Base-by-base conservation (phyloP, 2,113 vertebrate genomes). In the Neotoma lepida region DNA sequence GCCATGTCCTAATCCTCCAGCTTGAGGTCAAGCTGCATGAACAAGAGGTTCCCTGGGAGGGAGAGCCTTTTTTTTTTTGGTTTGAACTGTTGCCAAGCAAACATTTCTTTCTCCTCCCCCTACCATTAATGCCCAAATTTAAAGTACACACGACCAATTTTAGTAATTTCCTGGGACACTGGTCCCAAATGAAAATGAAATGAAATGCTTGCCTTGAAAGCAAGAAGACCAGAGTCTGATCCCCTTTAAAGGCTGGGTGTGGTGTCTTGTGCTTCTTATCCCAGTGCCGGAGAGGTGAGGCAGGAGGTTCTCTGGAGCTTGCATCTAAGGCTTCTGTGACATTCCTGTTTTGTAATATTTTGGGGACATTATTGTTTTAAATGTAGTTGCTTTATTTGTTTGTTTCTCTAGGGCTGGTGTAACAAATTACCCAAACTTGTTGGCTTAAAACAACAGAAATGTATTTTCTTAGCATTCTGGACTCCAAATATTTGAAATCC, bases 1-100 rank as follows among this genome's bases (percentile, higher is more conserved):
- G 90, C 88, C 86, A 86, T 94, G 81, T 61, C 64, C 73, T 93
- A 89, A 96, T 89, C 93, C 46, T 94, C 68, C 44, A 82, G 68
- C 41, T 77, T 0, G 24, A 95, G 77, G 91, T 97, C 94, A 95
- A 71, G 91, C 93, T 94, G 56, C 28, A 63, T 10, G 92, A 46
- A 49, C 84, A 54, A 84, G 68, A 82, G 61, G 26, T 26, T 4
- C 41, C 9, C 10, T 82, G 85, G 85, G 63, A 81, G 54, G n/a
- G 49, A 70, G 71, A 77, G 28, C 13, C 4, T 20, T 44, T 18
- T 44, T 44, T 39, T 30, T 84, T 61, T 85, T 90, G 63, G 39
- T 26, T 82, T 66, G 68, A 89, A 76, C 28, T 64, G 26, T 64
- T 93, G 82, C 68, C 90, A n/a, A 92, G 86, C 74, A 96, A 95